Conservation (phyloP, 2,113 vertebrate species). For the Laticauda colubrina region DNA sequence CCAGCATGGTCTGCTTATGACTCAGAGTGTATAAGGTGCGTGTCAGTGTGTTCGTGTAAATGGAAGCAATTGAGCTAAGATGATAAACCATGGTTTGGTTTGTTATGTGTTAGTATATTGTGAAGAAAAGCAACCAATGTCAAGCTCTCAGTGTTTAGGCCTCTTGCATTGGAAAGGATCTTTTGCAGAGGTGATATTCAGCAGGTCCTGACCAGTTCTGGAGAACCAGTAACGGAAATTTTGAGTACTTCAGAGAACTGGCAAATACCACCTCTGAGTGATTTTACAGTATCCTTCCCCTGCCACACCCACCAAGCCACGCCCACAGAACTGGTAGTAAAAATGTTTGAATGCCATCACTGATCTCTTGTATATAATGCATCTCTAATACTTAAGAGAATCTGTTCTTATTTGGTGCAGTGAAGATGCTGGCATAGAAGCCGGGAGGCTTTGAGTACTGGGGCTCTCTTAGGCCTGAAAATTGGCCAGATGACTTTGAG, state of each 20-base stretch:
- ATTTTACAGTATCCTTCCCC: no score
- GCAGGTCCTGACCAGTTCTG: no score
- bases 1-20: neutral
- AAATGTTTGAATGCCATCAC: no score
- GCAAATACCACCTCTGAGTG: no score
- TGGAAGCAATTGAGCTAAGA: neutral
- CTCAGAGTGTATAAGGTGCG: neutral
- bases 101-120: neutral
- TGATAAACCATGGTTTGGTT: neutral
- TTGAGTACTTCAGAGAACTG: no score
- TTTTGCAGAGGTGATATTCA: no score
- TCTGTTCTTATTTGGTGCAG: neutral
- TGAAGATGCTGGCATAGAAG: neutral
- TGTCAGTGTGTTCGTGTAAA: neutral
- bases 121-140: neutral
- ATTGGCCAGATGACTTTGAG: neutral
- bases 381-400: neutral
- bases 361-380: neutral
- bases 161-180: neutral
- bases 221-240: no score
- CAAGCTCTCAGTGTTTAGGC: neutral
- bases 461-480: neutral
- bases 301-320: no score
- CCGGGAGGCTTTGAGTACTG: neutral
- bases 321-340: no score